Base-by-base conservation (phyloP, 1,140 invertebrate species). In the Patella vulgata region DNA sequence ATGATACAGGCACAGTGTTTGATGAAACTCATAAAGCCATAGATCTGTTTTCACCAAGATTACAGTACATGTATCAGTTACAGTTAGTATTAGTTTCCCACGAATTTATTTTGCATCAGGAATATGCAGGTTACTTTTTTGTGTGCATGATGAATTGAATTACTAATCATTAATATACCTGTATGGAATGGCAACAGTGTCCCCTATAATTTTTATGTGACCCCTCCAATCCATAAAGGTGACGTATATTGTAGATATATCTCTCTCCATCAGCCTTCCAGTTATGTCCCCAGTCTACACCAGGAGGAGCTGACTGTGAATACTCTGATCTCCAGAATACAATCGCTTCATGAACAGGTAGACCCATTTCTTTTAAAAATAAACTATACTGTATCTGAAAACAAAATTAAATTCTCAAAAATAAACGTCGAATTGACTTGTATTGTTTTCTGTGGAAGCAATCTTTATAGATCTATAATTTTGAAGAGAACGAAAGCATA, bases 211-310 rank as follows among this genome's bases (percentile, higher is more conserved):
- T 87, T 71, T 84, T 89, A 61, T 85, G 82, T 6, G 85, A 80
- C n/a, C 91, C 90, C 84, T 91, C 90, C 40, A 91, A 81, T 1
- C 90, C 90, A 84, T 91, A 92, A 74, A 91, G 82, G 77, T 91
- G 91, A 59, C 89, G 84, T 59, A 91, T 90, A 54, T 89, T 89
- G 81, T 91, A 91, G 4, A 88, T 74, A 80, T 89, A 91, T 73
- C 89, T 88, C 42, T 85, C 86, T 53, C 87, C 86, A 81, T 89
- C 87, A 48, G 86, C 86, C 60, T 88, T 84, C 91, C 90, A 91
- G 60, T 81, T 84, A 62, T 91, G 90, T 30, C 68, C 50, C 11
- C 19, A 74, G 46, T 86, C 86, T 36, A 68, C 78, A 12, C 71
- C 74, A 55, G 55, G 9, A 12, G 59, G 43, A n/a, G 44, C 21